These are phyloP conservation scores for Eulemur rubriventer DNA, from an alignment of 2,797 vertebrate genomes.

Conservation along the genomic window DNA sequence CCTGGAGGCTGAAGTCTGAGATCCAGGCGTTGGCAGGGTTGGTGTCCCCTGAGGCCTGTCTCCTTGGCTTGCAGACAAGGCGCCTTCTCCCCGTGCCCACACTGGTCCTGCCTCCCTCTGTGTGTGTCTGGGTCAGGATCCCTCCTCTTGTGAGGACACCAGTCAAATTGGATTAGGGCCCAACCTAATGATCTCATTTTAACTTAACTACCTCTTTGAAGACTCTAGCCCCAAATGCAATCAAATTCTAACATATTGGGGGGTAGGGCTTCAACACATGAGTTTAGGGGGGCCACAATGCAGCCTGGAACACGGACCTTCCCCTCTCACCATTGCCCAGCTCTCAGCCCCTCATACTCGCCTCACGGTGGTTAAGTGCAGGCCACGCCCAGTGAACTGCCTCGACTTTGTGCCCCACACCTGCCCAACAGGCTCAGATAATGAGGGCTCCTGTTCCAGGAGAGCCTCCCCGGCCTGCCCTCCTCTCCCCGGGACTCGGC, in stretches of 20 bases:
- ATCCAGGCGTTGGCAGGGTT: not conserved
- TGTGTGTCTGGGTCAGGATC: not conserved
- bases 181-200: not conserved
- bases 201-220: not conserved
- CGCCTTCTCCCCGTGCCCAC: rapidly evolving
- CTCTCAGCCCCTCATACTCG: not conserved
- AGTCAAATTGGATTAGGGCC: not conserved
- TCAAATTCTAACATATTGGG: not conserved
- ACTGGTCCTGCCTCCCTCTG: not conserved
- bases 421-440: not conserved
- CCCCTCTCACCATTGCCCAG: not conserved
- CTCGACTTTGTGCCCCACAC: not conserved
- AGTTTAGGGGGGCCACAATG: rapidly evolving
- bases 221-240: not conserved
- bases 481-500: not conserved
- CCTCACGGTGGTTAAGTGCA: not conserved
- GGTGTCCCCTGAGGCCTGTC: not conserved
- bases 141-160: not conserved
- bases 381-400: not conserved
- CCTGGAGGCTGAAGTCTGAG: not conserved
- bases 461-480: rapidly evolving
- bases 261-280: not conserved
- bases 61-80: not conserved
- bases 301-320: not conserved
- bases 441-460: too few species aligned